Evolutionary conservation across 2,888 invertebrate genomes (phyloP).

Genomic region (Amphiduros pacificus): DNA sequence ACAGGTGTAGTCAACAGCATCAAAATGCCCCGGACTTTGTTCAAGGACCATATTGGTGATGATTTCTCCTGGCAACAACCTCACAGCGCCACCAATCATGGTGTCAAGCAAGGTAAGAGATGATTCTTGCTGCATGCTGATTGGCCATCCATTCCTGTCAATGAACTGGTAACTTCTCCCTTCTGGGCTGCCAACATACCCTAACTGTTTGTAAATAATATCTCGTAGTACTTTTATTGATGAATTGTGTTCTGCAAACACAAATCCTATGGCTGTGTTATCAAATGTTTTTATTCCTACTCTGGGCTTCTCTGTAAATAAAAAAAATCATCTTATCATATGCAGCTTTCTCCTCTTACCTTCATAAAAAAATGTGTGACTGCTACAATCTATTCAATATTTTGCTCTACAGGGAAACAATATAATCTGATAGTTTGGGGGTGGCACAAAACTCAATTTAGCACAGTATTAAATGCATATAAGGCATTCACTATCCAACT

Average conservation of each 20-base stretch:
- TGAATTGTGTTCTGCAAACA: conserved; percentile 33
- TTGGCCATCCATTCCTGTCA: conserved; percentile 53
- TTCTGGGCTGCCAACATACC: conserved; percentile 15
- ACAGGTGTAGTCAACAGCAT: too few relatives aligned
- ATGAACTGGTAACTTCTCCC: conserved; percentile 32
- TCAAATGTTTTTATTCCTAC: conserved; percentile 39
- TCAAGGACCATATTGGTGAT: too few relatives aligned
- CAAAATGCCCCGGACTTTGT: too few relatives aligned
- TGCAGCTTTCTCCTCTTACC: background rate
- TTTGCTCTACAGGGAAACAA: background rate
- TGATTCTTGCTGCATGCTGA: conserved; percentile 44
- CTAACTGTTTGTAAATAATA: conserved; percentile 21
- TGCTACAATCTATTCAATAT: background rate
- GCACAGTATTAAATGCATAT: too few relatives aligned
- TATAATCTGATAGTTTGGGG: background rate
- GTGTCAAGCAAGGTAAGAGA: conserved; percentile 44
- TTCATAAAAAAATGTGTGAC: background rate
- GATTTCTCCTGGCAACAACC: too few relatives aligned
- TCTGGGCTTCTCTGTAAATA: conserved; percentile 36
- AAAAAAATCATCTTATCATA: background rate
- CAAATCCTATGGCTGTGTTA: conserved; percentile 40
- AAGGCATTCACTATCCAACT: too few relatives aligned
- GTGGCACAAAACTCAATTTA: too few relatives aligned
- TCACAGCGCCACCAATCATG: conserved; percentile 22
- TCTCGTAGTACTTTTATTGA: conserved; percentile 6